phyloP scores from a whole-genome alignment of 2,797 vertebrate genomes.

The Psittacula derbiana region DNA sequence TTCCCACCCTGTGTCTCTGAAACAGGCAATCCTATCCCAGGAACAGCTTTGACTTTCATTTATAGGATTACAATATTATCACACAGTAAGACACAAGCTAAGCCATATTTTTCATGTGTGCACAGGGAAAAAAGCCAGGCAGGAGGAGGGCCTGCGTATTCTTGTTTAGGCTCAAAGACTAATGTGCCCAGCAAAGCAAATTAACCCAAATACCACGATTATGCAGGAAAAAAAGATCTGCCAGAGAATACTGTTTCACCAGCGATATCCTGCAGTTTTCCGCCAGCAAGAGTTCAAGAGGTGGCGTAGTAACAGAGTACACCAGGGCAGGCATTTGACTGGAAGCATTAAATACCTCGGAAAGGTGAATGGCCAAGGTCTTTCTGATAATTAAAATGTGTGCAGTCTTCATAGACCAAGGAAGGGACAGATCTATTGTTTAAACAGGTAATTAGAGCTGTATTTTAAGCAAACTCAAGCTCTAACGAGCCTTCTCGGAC shows the following conservation, averaged over 20 bases:
- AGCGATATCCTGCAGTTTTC: slow-evolving; percentile 67
- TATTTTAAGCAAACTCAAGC: slow-evolving; percentile 50
- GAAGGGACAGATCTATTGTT: slow-evolving; percentile 54
- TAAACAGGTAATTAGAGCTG: slow-evolving; percentile 62
- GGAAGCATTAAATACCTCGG: slow-evolving; percentile 75
- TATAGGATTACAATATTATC: background rate
- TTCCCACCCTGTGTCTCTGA: background rate
- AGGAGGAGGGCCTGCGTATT: background rate
- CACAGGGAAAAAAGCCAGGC: background rate
- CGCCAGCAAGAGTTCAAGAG: slow-evolving; percentile 55
- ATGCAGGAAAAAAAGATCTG: slow-evolving; percentile 66
- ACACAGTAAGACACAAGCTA: background rate
- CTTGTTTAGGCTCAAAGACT: slow-evolving; percentile 8
- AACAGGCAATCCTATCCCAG: background rate
- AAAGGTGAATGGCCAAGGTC: slow-evolving; percentile 74
- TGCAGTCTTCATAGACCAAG: slow-evolving; percentile 63
- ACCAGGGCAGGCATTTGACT: slow-evolving; percentile 75
- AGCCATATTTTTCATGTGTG: background rate
- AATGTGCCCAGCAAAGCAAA: slow-evolving; percentile 39
- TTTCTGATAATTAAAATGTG: slow-evolving; percentile 73
- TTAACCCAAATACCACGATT: slow-evolving; percentile 73
- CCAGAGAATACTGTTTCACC: slow-evolving; percentile 55
- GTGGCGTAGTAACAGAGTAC: slow-evolving; percentile 73
- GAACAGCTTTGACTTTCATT: background rate
- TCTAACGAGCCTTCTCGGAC: background rate